Percentiles rank a stretch among this genome's conserved stretches.
Evolutionary conservation across 2,888 invertebrate species (phyloP).

Genomic region (Agrotis ipsilon): DNA sequence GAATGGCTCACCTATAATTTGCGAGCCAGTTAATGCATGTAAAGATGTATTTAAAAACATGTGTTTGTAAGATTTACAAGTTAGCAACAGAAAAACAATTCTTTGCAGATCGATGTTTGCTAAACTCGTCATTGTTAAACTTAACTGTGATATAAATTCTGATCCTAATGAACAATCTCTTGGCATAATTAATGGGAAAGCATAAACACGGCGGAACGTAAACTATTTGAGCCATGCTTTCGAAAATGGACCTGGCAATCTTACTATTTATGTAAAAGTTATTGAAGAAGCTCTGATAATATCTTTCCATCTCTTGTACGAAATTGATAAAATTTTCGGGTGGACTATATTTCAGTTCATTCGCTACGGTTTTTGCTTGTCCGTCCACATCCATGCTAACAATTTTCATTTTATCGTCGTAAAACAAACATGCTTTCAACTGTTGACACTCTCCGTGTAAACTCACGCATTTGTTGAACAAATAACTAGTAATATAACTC

Average conservation of each 20-base stretch:
- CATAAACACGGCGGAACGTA: conserved; percentile 40
- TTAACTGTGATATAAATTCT: conserved; percentile 52
- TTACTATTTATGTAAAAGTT: conserved; percentile 22
- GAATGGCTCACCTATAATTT: too few species aligned
- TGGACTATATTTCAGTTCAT: not conserved
- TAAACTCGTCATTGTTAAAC: conserved; percentile 48
- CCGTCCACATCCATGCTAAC: conserved; percentile 10
- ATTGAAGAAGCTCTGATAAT: conserved; percentile 46
- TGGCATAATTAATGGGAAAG: conserved; percentile 46
- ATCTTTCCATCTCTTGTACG: conserved; percentile 43
- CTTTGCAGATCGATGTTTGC: conserved; percentile 33
- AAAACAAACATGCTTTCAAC: conserved; percentile 27
- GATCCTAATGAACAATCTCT: conserved; percentile 48
- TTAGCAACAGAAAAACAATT: conserved; percentile 38
- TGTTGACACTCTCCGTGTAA: conserved; percentile 34
- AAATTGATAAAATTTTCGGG: conserved; percentile 26
- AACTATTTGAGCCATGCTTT: conserved; percentile 38
- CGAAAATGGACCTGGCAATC: conserved; percentile 45
- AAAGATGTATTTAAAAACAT: too few species aligned
- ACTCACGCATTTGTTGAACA: conserved; percentile 38
- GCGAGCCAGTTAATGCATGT: too few species aligned
- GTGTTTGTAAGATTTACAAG: conserved; percentile 19
- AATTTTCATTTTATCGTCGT: conserved; percentile 9
- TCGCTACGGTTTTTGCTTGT: not conserved
- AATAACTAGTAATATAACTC: conserved; percentile 31